These are phyloP conservation scores for Melozone crissalis DNA, from an alignment of 2,113 vertebrate genomes.

Conservation along the genomic window DNA sequence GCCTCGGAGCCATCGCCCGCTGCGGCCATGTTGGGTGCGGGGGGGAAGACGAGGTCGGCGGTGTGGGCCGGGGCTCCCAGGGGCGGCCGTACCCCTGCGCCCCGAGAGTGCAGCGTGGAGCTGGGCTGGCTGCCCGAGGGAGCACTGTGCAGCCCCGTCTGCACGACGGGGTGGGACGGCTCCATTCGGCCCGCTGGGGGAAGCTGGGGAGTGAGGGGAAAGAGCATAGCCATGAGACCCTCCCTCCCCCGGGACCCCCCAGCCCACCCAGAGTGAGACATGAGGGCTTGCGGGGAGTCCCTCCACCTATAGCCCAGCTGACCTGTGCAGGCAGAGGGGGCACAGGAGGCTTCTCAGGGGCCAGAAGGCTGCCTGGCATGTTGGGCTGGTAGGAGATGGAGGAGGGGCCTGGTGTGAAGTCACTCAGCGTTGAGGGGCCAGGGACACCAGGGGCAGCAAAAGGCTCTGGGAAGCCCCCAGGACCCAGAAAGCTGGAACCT, in stretches of 20 bases:
- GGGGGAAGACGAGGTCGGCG: slow-evolving; percentile 75
- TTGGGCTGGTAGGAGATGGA: slow-evolving; percentile 85
- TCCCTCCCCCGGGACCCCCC: neutral
- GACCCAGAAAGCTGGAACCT: slow-evolving; percentile 83
- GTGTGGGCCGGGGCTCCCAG: neutral
- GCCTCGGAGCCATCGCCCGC: slow-evolving; percentile 85
- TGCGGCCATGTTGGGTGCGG: slow-evolving; percentile 69
- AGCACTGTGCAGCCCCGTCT: slow-evolving; percentile 77
- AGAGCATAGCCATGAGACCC: neutral
- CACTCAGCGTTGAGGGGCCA: slow-evolving; percentile 82
- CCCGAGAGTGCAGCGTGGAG: slow-evolving; percentile 79
- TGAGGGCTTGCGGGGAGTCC: fast-evolving
- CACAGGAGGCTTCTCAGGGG: slow-evolving; percentile 79
- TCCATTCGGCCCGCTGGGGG: slow-evolving; percentile 81
- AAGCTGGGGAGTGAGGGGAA: slow-evolving; percentile 61
- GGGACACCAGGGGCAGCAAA: slow-evolving; percentile 80
- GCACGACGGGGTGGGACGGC: slow-evolving; percentile 77
- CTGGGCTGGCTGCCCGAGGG: slow-evolving; percentile 73
- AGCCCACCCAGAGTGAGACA: neutral
- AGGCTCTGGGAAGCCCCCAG: slow-evolving; percentile 82
- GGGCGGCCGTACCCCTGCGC: slow-evolving; percentile 66
- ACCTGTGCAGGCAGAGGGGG: slow-evolving; percentile 83
- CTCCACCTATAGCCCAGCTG: neutral
- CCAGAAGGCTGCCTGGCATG: slow-evolving; percentile 79
- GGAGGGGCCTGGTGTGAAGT: slow-evolving; percentile 81